These are phyloP conservation scores for Antedon bifida DNA, from an alignment of 35 echinoderm and acorn worm genomes.

Conservation along the genomic window DNA sequence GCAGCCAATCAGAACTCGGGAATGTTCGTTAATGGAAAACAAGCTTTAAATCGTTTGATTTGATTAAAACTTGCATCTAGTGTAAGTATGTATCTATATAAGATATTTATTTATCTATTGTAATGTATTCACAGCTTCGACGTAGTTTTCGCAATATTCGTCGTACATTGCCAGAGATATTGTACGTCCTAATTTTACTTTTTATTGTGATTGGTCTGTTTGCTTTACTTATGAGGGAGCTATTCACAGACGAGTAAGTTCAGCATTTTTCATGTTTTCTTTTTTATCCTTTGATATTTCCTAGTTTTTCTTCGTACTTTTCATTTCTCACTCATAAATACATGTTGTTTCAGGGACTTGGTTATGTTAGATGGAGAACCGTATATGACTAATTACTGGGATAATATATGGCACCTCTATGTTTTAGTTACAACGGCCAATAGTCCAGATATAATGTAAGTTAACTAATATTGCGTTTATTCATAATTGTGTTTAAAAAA, in stretches of 20 bases:
- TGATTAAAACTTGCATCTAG: background rate
- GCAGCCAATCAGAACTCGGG: too few relatives aligned
- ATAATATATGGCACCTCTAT: constrained; percentile 90
- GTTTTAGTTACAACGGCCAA: constrained; percentile 91
- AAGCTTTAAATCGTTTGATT: background rate
- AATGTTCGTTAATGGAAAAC: background rate
- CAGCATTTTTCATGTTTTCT: background rate
- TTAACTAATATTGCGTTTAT: background rate
- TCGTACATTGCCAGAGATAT: constrained; percentile 57
- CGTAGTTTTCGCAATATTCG: constrained; percentile 81
- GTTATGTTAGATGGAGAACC: constrained; percentile 24
- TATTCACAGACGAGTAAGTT: constrained; percentile 87
- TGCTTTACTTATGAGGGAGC: constrained; percentile 74
- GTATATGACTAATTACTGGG: constrained; percentile 72
- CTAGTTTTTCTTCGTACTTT: too few relatives aligned
- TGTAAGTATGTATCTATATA: background rate
- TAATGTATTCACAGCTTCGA: constrained; percentile 51
- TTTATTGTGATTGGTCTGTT: constrained; percentile 83
- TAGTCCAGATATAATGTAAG: constrained; percentile 99
- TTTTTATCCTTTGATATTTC: background rate
- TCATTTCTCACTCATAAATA: too few relatives aligned
- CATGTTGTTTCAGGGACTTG: constrained; percentile 33
- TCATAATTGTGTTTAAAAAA: background rate
- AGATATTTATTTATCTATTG: background rate
- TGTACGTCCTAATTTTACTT: constrained; percentile 65